phyloP scores from a whole-genome alignment of 2,113 vertebrate species.

The Cynoglossus semilaevis region DNA sequence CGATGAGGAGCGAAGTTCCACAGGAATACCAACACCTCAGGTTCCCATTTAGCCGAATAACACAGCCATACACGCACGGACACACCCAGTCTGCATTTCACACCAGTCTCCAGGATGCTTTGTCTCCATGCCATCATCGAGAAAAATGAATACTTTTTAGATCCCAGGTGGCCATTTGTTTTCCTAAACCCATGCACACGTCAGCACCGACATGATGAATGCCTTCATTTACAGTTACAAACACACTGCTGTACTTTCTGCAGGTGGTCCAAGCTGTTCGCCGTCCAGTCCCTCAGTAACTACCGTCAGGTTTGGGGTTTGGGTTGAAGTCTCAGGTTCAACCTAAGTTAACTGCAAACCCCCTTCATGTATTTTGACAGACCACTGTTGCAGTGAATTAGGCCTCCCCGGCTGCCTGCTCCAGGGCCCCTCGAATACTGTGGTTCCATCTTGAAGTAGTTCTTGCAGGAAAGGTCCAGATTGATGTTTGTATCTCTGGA shows the following conservation, averaged over 20 bases:
- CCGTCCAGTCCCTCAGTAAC: conserved; percentile 17
- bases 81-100: conserved; percentile 48
- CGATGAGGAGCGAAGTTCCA: conserved; percentile 56
- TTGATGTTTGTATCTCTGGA: conserved; percentile 55
- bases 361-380: conserved; percentile 31
- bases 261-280: conserved; percentile 44
- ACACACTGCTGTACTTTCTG: conserved; percentile 12
- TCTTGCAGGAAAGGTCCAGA: conserved; percentile 27
- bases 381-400: conserved; percentile 29
- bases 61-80: conserved; percentile 25
- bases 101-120: conserved; percentile 49
- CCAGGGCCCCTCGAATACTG: conserved; percentile 42
- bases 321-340: conserved; percentile 44
- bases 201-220: conserved; percentile 20
- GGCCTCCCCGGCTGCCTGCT: neutral
- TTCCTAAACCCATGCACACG: conserved; percentile 1
- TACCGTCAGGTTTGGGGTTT: conserved; percentile 46
- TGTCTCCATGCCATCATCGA: conserved; percentile 31
- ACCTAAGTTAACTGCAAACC: conserved; percentile 19
- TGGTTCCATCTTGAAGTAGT: conserved; percentile 51
- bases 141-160: conserved; percentile 40
- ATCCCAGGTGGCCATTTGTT: conserved; percentile 35
- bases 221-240: conserved; percentile 24
- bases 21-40: conserved; percentile 66
- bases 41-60: conserved; percentile 67